A percentile compares a stretch with the other conserved stretches of the same genome.
phyloP scores from a whole-genome alignment of 2,797 vertebrate genomes.

The Scarus forsteni region DNA sequence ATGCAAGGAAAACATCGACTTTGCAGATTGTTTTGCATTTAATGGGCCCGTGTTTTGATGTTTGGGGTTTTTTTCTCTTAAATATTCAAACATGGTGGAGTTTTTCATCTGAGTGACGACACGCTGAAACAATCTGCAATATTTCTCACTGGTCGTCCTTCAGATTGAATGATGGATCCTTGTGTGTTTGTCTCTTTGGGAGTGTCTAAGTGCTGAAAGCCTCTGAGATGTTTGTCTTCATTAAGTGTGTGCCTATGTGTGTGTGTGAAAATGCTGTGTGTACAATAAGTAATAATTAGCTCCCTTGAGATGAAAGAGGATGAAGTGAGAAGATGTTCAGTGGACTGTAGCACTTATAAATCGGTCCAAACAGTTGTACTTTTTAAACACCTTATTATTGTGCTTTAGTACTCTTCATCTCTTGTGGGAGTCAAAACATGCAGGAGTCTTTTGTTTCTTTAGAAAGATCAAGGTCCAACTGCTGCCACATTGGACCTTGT shows the following conservation, averaged over 20 bases:
- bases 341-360: constrained; percentile 42
- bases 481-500: constrained; percentile 10
- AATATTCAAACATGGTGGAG: background rate
- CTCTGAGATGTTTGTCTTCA: constrained; percentile 62
- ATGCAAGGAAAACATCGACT: constrained; percentile 24
- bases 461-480: background rate
- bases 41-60: background rate
- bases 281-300: constrained; percentile 62
- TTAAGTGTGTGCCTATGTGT: constrained; percentile 19
- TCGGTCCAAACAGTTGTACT: constrained; percentile 19
- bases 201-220: constrained; percentile 64
- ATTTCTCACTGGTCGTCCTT: background rate
- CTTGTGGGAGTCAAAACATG: constrained; percentile 25
- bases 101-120: constrained; percentile 1
- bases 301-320: constrained; percentile 56
- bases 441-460: background rate
- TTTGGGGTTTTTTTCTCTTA: constrained; percentile 9
- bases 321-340: constrained; percentile 51
- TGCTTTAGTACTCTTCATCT: constrained; percentile 19
- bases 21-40: background rate
- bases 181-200: constrained; percentile 42
- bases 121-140: background rate
- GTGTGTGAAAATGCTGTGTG: constrained; percentile 6
- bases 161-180: constrained; percentile 22
- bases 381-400: constrained; percentile 38